phyloP scores from a whole-genome alignment of 2,113 vertebrate species.

The Mobula hypostoma region DNA sequence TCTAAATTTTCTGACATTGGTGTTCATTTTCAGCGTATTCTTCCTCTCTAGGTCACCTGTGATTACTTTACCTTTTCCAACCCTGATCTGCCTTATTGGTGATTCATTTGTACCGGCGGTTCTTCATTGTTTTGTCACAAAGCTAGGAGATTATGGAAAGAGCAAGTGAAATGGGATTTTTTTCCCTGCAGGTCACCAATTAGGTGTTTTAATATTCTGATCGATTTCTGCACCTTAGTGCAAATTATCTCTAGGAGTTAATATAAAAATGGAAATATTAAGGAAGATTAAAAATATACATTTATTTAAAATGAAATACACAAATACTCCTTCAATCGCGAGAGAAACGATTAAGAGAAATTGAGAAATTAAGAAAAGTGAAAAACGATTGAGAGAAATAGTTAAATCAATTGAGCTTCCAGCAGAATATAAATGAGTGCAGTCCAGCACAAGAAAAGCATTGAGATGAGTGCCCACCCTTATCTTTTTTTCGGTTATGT shows the following conservation, averaged over 20 bases:
- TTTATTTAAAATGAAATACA: not conserved
- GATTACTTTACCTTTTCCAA: not conserved
- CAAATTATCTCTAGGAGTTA: not conserved
- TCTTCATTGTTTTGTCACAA: conserved; percentile 14
- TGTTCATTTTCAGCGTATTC: conserved; percentile 1
- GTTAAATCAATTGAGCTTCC: not conserved
- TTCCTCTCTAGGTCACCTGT: conserved; percentile 9
- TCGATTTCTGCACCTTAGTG: not conserved
- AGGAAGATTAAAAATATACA: not conserved
- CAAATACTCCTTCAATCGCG: not conserved
- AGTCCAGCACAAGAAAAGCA: not conserved
- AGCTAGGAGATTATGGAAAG: not conserved
- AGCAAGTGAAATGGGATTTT: not conserved
- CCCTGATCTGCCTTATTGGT: not conserved
- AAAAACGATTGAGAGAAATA: too few relatives aligned
- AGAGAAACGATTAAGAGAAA: too few relatives aligned
- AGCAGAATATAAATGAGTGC: not conserved
- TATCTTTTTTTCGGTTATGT: not conserved
- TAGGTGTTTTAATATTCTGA: not conserved
- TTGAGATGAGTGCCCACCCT: too few relatives aligned
- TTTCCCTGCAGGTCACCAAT: not conserved
- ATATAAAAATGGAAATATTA: too few relatives aligned
- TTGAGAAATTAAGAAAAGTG: too few relatives aligned
- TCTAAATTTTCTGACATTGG: conserved; percentile 17
- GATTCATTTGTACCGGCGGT: not conserved